Conservation (phyloP, 2,888 invertebrate genomes). For the Nyleta sp. region DNA sequence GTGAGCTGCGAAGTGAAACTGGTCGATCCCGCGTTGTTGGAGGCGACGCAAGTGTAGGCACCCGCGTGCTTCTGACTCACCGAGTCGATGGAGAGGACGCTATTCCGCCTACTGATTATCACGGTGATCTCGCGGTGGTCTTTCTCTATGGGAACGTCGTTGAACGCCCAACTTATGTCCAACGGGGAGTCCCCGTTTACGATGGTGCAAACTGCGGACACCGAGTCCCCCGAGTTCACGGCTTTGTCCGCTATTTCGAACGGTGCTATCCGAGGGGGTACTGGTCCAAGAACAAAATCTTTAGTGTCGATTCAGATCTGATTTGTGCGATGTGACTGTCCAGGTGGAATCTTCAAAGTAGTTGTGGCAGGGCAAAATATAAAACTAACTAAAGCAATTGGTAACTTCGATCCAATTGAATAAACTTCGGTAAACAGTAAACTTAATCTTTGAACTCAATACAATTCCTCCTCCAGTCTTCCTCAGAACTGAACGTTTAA, state of each 20-base stretch:
- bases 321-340: no score
- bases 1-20: conserved; percentile 81
- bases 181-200: conserved; percentile 92
- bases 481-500: no score
- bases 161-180: conserved; percentile 89
- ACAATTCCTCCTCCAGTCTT: no score
- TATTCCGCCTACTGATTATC: conserved; percentile 78
- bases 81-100: conserved; percentile 79
- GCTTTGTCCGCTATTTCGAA: conserved; percentile 89
- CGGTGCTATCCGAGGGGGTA: conserved; percentile 88
- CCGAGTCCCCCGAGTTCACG: conserved; percentile 88
- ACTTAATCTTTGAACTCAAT: no score
- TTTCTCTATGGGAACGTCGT: conserved; percentile 84
- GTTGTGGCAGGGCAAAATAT: no score
- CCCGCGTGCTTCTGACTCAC: conserved; percentile 82
- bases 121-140: conserved; percentile 17
- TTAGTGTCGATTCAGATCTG: neutral
- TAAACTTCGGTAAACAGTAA: no score
- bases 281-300: conserved; percentile 70
- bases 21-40: conserved; percentile 82
- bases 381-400: no score
- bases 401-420: no score
- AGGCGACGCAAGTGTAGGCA: conserved; percentile 83
- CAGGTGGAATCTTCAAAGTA: no score
- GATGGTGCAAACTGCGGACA: conserved; percentile 84